phyloP scores from a whole-genome alignment of 2,888 invertebrate genomes.

The Crematogaster levior region DNA sequence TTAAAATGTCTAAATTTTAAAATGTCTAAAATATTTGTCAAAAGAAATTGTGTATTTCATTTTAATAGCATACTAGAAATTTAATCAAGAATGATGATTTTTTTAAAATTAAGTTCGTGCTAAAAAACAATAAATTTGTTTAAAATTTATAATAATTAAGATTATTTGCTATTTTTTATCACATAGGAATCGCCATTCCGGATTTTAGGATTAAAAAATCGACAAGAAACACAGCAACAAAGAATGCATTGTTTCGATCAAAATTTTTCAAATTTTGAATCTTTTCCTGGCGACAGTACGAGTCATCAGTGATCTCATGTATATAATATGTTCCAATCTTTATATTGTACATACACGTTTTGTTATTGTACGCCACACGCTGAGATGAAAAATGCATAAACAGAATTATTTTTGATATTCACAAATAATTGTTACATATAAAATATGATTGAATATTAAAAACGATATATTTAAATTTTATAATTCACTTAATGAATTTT shows the following conservation, averaged over 20 bases:
- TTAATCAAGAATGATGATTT: background rate
- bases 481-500: background rate
- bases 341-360: background rate
- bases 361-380: too few relatives aligned
- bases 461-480: background rate
- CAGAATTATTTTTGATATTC: constrained; percentile 35
- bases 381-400: background rate
- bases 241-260: constrained; percentile 44
- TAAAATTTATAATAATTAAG: background rate
- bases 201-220: constrained; percentile 72
- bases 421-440: constrained; percentile 11
- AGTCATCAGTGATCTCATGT: constrained; percentile 52
- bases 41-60: background rate
- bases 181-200: constrained; percentile 80
- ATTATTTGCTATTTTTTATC: background rate
- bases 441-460: background rate
- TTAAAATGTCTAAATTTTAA: background rate
- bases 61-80: background rate
- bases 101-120: background rate
- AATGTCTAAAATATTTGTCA: too few relatives aligned
- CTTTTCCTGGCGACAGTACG: constrained; percentile 65
- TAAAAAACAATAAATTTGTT: constrained; percentile 11
- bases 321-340: constrained; percentile 9
- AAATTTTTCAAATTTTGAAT: constrained; percentile 79
- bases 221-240: constrained; percentile 17